These are phyloP conservation scores for Paratilapia polleni DNA, from an alignment of 2,113 vertebrate genomes.

Conservation along the genomic window DNA sequence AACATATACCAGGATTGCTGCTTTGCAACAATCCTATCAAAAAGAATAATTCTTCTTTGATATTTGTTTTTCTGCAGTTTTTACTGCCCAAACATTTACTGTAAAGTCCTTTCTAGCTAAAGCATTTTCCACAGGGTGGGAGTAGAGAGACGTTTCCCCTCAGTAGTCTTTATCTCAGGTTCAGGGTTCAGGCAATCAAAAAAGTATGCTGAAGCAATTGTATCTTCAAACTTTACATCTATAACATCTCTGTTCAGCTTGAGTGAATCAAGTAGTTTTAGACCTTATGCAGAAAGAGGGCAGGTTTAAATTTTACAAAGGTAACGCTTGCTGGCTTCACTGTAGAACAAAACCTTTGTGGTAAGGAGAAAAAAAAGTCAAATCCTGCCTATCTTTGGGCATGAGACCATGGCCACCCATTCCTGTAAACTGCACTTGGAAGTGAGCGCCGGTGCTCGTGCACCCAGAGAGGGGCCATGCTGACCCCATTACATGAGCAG, in stretches of 20 bases:
- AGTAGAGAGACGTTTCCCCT: constrained; percentile 43
- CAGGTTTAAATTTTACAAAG: background rate
- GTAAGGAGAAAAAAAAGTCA: background rate
- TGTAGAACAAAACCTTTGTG: background rate
- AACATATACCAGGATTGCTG: too few relatives aligned
- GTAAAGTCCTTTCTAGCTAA: background rate
- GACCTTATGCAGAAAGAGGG: background rate
- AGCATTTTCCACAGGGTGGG: constrained; percentile 54
- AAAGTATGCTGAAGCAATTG: constrained; percentile 18
- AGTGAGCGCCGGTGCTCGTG: constrained; percentile 52
- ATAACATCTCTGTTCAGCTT: background rate
- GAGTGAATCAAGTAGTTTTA: background rate
- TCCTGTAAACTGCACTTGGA: constrained; percentile 57
- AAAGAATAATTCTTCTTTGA: background rate
- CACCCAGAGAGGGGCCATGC: constrained; percentile 67
- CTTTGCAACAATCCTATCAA: too few relatives aligned
- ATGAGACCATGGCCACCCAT: constrained; percentile 24
- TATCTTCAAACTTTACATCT: background rate
- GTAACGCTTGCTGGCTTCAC: background rate
- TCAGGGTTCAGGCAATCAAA: constrained; percentile 10
- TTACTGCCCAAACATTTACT: background rate
- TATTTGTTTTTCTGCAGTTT: background rate
- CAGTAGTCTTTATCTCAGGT: constrained; percentile 19
- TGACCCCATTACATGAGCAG: constrained; percentile 76
- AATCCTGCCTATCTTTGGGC: constrained; percentile 31